These are phyloP conservation scores for Vanessa atalanta DNA, from an alignment of 1,140 invertebrate species.

Conservation along the genomic window DNA sequence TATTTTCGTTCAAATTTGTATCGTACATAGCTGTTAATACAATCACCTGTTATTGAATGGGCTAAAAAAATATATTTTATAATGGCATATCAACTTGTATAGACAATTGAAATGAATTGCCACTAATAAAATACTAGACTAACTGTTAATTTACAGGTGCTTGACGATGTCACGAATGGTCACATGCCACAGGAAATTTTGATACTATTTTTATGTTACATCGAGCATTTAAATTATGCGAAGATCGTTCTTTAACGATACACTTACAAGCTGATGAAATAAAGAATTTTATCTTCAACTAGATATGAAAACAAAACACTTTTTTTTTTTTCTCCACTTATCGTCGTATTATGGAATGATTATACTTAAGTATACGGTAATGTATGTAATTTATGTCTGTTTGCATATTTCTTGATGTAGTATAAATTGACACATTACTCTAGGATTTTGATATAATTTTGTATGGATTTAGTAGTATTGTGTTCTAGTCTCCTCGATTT, in stretches of 20 bases:
- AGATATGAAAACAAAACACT: too few species aligned
- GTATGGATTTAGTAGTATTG: too few species aligned
- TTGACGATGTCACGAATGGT: neutral
- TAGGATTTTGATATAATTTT: too few species aligned
- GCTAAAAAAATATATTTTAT: neutral
- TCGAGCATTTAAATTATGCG: neutral
- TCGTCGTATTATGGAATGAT: too few species aligned
- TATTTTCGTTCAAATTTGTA: too few species aligned
- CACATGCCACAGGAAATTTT: neutral
- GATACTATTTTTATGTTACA: neutral
- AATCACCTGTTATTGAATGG: neutral
- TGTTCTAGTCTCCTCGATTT: too few species aligned
- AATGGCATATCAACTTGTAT: neutral
- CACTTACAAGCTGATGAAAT: neutral
- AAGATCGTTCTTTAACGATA: neutral
- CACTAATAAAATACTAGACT: neutral
- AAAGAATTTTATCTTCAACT: neutral
- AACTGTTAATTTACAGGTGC: neutral
- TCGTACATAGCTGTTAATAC: neutral
- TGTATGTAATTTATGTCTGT: too few species aligned
- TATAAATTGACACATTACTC: too few species aligned
- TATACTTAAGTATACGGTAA: too few species aligned
- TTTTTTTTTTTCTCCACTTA: too few species aligned
- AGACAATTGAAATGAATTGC: conserved; percentile 7
- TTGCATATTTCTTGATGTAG: too few species aligned